These are phyloP conservation scores for Geophilus truncorum DNA, from an alignment of 2,888 invertebrate genomes.

Conservation along the genomic window DNA sequence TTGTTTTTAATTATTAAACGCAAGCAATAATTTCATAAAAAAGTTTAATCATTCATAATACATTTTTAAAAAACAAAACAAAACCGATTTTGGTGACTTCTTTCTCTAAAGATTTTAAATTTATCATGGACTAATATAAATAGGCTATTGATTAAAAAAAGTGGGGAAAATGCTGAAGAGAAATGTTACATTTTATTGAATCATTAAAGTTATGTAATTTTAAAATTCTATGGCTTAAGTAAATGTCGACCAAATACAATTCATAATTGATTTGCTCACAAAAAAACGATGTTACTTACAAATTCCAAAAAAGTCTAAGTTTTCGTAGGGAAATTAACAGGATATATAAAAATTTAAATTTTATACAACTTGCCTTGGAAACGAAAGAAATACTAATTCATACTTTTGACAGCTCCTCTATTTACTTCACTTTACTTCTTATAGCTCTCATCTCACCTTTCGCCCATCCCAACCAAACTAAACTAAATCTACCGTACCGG, in stretches of 20 bases:
- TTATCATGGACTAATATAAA: background rate
- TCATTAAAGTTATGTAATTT: background rate
- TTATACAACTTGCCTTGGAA: background rate
- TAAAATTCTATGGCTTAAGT: background rate
- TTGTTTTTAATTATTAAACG: background rate
- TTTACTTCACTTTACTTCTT: background rate
- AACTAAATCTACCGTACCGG: background rate
- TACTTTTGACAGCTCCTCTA: background rate
- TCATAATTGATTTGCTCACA: background rate
- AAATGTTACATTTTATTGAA: background rate
- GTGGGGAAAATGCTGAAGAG: background rate
- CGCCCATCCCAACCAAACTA: too few relatives aligned
- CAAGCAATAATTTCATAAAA: background rate
- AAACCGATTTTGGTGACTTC: background rate
- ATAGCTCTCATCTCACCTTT: too few relatives aligned
- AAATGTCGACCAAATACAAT: background rate
- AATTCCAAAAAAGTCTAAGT: background rate
- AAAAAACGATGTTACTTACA: background rate
- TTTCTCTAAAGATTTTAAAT: background rate
- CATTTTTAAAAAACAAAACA: background rate
- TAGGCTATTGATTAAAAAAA: background rate
- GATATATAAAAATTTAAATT: background rate
- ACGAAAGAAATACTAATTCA: background rate
- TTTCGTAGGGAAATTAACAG: background rate
- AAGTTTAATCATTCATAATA: background rate